Evolutionary conservation across 2,888 invertebrate genomes (phyloP), one percentile per base, ranked within the genome.

Genomic region (Xanthorhoe spadicearia): DNA sequence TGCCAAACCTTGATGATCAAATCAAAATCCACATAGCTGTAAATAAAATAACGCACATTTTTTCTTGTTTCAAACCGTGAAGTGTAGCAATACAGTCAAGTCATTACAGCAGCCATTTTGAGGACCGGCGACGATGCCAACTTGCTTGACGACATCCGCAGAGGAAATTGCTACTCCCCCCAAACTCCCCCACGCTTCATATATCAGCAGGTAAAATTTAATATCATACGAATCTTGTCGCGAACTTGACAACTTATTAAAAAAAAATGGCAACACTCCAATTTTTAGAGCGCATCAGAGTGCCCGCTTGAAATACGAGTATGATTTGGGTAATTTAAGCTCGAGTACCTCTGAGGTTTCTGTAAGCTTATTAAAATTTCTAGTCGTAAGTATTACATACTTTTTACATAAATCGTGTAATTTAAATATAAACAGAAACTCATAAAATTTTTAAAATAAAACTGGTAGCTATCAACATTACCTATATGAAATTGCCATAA

Each of bases 121-220:
- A 58, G 66, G 70, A 66, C 60, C 57, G 73, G 77, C 73, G 70
- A 61, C 70, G 66, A 61, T 69, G 59, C 77, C 74, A 76, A 66
- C 85, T 82, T 74, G 79, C 81, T 80, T 83, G 77, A 82, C 82
- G 80, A 83, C 86, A 78, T 88, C 88, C 87, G 83, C 74, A 68
- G 71, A 84, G 89, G 89, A 90, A 89, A 89, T 90, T 90, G 84
- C 88, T 82, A 79, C 84, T 84, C 84, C 54, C 52, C 53, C 52
- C 35, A 38, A 57, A 61, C 56, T 56, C 32, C 57, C 82, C 84
- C 77, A 79, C 78, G 79, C 79, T 78, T 79, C 85, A 87, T 89
- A 89, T 88, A 87, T 89, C 89, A 87, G 81, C 76, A 88, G 87
- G 87, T 88, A 84, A 85, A 86, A 84, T 87, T 87, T 87, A 86